phyloP scores from a whole-genome alignment of 37 sponge, comb jelly and placozoan species.

The Agelas oroides region DNA sequence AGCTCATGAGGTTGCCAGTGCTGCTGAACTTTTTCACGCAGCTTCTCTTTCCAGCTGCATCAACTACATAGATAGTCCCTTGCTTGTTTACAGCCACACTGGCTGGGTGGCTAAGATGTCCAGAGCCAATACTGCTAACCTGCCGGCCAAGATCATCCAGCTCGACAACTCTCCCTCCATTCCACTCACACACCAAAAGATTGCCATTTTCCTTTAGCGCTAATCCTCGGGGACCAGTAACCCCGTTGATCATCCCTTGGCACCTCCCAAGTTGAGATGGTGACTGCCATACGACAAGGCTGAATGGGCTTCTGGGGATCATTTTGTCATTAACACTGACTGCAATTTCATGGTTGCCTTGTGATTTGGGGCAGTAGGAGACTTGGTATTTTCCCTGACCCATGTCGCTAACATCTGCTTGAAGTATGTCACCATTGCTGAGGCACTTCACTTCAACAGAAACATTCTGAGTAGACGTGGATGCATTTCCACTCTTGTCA shows the following conservation, averaged over 20 bases:
- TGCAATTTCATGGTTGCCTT: not conserved
- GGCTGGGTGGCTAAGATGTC: conserved; percentile 11
- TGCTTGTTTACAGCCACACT: conserved; percentile 10
- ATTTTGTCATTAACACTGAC: conserved; percentile 6
- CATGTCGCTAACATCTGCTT: not conserved
- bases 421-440: not conserved
- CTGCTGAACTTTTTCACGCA: not conserved
- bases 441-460: conserved; percentile 10
- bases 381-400: not conserved
- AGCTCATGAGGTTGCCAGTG: not conserved
- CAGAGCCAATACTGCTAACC: not conserved
- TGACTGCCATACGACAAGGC: not conserved
- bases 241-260: not conserved
- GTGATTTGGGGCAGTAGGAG: not conserved
- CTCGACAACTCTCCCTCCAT: not conserved
- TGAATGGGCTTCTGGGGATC: conserved; percentile 31
- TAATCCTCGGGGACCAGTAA: conserved; percentile 5
- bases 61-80: conserved; percentile 2
- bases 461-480: not conserved
- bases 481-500: not conserved
- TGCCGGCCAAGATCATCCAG: conserved; percentile 24
- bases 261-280: not conserved
- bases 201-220: not conserved
- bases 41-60: not conserved
- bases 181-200: conserved; percentile 23